Percentiles rank a stretch among this genome's conserved stretches.
phyloP scores from a whole-genome alignment of 1,140 invertebrate genomes.

The Gonioctena quinquepunctata region DNA sequence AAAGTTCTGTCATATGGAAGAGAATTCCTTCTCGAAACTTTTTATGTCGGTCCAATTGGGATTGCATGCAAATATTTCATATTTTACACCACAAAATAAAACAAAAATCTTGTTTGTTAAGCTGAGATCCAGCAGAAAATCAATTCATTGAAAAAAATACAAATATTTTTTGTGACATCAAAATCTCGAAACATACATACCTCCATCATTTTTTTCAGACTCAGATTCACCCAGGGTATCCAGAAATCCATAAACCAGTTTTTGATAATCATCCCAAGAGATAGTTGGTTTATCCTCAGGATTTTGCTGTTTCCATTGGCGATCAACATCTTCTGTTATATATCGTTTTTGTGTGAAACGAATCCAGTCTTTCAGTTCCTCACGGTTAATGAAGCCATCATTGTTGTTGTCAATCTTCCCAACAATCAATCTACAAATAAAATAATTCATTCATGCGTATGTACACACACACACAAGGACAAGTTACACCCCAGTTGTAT shows the following conservation, averaged over 20 bases:
- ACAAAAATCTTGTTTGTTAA: too few species aligned
- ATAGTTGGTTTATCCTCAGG: constrained; percentile 76
- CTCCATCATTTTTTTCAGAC: constrained; percentile 67
- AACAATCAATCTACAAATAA: constrained; percentile 81
- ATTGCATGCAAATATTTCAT: too few species aligned
- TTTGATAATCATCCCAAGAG: constrained; percentile 84
- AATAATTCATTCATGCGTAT: not conserved
- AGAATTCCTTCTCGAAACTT: too few species aligned
- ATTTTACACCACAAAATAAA: too few species aligned
- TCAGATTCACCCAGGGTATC: constrained; percentile 71
- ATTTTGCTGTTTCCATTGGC: constrained; percentile 92
- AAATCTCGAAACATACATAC: constrained; percentile 47
- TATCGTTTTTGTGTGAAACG: constrained; percentile 90
- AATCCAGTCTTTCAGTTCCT: constrained; percentile 96
- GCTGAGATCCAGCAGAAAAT: too few species aligned
- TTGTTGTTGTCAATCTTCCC: constrained; percentile 92
- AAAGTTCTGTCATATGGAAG: too few species aligned
- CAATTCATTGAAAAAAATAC: too few species aligned
- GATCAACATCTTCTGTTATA: constrained; percentile 87
- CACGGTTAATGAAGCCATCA: constrained; percentile 82
- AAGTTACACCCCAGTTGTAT: too few species aligned
- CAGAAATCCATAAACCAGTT: constrained; percentile 84
- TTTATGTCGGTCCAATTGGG: too few species aligned
- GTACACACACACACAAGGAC: too few species aligned
- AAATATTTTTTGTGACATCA: too few species aligned